A percentile compares a stretch with the other conserved stretches of the same genome.
Conservation (phyloP, 2,888 invertebrate species). For the Acleris sparsana region DNA sequence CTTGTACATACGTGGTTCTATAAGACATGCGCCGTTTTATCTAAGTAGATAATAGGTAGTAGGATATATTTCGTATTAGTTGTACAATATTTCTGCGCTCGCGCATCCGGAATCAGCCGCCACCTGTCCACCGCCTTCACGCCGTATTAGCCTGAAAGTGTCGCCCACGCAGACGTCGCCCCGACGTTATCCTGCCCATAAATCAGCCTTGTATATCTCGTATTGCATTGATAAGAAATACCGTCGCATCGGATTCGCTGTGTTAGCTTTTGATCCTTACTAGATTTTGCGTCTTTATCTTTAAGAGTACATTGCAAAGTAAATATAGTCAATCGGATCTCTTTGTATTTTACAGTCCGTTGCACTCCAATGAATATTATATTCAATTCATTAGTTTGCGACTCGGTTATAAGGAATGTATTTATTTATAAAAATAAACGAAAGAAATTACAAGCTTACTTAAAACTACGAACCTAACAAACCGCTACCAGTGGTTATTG, state of each 20-base stretch:
- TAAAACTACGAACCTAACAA: too few species aligned
- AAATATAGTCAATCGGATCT: neutral
- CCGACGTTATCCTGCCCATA: conserved; percentile 59
- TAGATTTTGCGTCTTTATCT: conserved; percentile 3
- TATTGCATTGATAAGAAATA: conserved; percentile 58
- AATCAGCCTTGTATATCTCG: conserved; percentile 66
- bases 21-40: too few species aligned
- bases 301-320: too few species aligned
- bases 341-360: neutral
- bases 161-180: conserved; percentile 52
- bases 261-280: conserved; percentile 18
- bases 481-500: too few species aligned
- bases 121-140: conserved; percentile 38
- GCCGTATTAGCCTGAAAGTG: conserved; percentile 47
- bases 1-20: too few species aligned
- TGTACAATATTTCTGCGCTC: conserved; percentile 4
- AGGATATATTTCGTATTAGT: too few species aligned
- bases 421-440: too few species aligned
- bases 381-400: too few species aligned
- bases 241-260: conserved; percentile 16
- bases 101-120: conserved; percentile 1
- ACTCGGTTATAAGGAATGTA: too few species aligned
- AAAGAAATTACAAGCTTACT: too few species aligned
- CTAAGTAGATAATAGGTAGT: too few species aligned
- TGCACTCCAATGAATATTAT: neutral